These are phyloP conservation scores for Ichneumoninae sp. DNA, from an alignment of 2,888 invertebrate species.

Conservation along the genomic window DNA sequence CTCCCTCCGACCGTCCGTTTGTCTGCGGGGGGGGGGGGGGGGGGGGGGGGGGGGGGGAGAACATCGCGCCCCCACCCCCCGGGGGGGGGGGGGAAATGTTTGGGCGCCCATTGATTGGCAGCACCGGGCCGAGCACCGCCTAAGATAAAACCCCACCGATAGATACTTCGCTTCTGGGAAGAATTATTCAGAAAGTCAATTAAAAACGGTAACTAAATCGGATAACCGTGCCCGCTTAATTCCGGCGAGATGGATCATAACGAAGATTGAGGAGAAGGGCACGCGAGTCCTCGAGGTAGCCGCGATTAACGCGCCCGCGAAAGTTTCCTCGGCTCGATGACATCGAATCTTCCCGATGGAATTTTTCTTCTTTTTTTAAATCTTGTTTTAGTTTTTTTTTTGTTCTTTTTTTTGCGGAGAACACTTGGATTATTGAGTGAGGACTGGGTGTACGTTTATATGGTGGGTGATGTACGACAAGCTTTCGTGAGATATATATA, in stretches of 20 bases:
- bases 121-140: slow-evolving; percentile 23
- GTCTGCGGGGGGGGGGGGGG: not conserved
- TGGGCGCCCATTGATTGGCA: slow-evolving; percentile 59
- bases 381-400: not conserved
- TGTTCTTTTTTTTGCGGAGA: not conserved
- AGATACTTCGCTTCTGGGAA: slow-evolving; percentile 26
- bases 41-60: too few species aligned
- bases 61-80: too few species aligned
- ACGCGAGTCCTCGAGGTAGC: not conserved
- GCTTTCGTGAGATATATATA: slow-evolving; percentile 53
- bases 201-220: slow-evolving; percentile 54
- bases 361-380: slow-evolving; percentile 5
- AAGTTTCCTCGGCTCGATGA: slow-evolving; percentile 21
- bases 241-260: slow-evolving; percentile 48
- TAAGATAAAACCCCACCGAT: slow-evolving; percentile 52
- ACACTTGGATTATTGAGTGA: slow-evolving; percentile 36
- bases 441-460: slow-evolving; percentile 48
- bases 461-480: slow-evolving; percentile 63
- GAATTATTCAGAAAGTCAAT: slow-evolving; percentile 62
- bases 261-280: slow-evolving; percentile 44
- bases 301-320: not conserved
- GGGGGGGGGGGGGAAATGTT: too few species aligned
- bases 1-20: not conserved
- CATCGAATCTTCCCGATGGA: not conserved
- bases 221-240: slow-evolving; percentile 49